Evolutionary conservation across 2,888 invertebrate genomes (phyloP), one percentile per base, ranked within the genome.

Genomic region (Sialis fuliginosa): DNA sequence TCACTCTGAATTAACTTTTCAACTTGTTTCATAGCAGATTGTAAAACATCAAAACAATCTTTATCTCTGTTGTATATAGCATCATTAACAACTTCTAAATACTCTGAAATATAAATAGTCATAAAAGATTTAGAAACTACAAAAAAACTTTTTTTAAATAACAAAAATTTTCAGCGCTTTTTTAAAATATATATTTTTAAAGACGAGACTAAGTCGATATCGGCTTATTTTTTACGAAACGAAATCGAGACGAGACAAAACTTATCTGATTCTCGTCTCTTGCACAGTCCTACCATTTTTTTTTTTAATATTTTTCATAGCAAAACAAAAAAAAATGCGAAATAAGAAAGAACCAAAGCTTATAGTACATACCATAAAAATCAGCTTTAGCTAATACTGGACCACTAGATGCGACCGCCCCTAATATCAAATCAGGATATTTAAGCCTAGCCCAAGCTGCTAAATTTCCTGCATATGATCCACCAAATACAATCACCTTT

Each of bases 391-490:
- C 75, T 5, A 64, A 60, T 33, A 77, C 54, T 0, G 77, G 77
- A 6, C 71, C 77, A 48, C 76, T 75, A 56, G 75, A 75, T 1
- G 76, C 72, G 56, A 74, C 65, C 1, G 67, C 74, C 0, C 69
- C 74, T 50, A 69, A 58, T n/a, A 76, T 65, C 0, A 76, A 59
- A 54, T 77, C 74, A 0, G 77, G 77, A 57, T 75, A 76, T 9
- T 68, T 70, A 3, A 70, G 58, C 42, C 72, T 57, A 57, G 71
- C 67, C 77, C 77, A 78, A 0, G 72, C 69, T 0, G 74, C 77
- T 67, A 77, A 66, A 48, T 65, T 70, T 45, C 73, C 77, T 0
- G 74, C 69, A 57, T 76, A 75, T 0, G 75, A 74, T 34, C 74
- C 75, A 0, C 77, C 77, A 33, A 75, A 69, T 8, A 76, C 65